Base-by-base conservation (phyloP, 2,113 vertebrate species). In the Phylloscopus trochilus region DNA sequence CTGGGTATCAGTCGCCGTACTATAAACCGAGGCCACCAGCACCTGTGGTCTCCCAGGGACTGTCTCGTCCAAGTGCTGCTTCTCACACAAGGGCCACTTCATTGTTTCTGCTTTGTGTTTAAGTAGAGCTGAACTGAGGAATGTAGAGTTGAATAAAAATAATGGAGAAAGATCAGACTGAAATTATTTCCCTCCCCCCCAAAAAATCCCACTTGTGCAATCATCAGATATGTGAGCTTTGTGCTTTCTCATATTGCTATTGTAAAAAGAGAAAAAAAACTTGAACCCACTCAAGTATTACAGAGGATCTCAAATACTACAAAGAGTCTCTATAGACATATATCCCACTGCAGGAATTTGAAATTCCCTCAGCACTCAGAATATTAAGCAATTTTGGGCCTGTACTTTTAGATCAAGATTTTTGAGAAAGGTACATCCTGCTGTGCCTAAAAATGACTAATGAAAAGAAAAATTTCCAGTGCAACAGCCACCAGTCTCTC, bases 31-130 rank as follows among this genome's bases (percentile, higher is more conserved):
- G 84, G 93, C 92, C 94, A 91, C 52, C 87, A 73, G 91, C 74
- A 87, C 96, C 95, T 97, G 95, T 23, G 39, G 85, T 96, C 92
- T 97, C 87, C 53, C 73, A 95, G 68, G 83, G 43, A 64, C 86
- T 85, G 56, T 94, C 85, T 95, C 87, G 96, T 96, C 95, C 87
- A 90, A 89, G 74, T 68, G 43, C 41, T 91, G 59, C 63, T 86
- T 72, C 60, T 94, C 81, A 55, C 92, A 70, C 47, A 80, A 89
- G 69, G 59, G 55, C 49, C 41, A 58, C 39, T 66, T 88, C 16
- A 4, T 58, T 62, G 41, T 89, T 93, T 78, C 79, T 79, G 44
- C 56, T 86, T 93, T 73, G 63, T 3, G 4, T 59, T 84, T 78
- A 86, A 52, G 37, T 52, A 39, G 60, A 91, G 28, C 68, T 68